Evolutionary conservation across 1,140 invertebrate genomes (phyloP).

Genomic region (Vollenhovia emeryi): DNA sequence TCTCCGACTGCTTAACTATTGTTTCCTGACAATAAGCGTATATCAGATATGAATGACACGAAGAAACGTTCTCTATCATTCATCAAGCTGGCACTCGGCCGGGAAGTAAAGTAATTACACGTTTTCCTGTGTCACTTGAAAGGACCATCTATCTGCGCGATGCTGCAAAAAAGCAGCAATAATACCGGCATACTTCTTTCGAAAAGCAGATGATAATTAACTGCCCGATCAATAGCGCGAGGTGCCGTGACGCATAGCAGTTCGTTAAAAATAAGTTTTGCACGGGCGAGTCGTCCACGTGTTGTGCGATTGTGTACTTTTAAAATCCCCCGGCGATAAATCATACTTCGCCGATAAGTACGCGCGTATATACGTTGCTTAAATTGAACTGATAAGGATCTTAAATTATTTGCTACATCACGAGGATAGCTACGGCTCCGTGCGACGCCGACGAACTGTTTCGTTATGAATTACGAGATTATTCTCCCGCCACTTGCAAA

Average conservation of each 20-base stretch:
- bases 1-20: constrained; percentile 72
- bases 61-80: constrained; percentile 75
- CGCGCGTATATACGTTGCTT: background rate
- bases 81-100: constrained; percentile 71
- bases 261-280: constrained; percentile 8
- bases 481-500: background rate
- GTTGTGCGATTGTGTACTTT: background rate
- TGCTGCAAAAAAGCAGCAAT: constrained; percentile 55
- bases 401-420: background rate
- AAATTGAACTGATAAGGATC: constrained; percentile 41
- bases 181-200: constrained; percentile 19
- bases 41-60: constrained; percentile 73
- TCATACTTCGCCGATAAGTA: background rate
- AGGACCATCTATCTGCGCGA: constrained; percentile 66
- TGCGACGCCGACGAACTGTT: background rate
- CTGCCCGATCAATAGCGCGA: constrained; percentile 3
- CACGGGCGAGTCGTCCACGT: background rate
- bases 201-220: constrained; percentile 60
- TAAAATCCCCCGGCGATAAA: background rate
- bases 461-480: constrained; percentile 27
- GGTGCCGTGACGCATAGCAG: background rate
- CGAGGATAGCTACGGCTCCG: background rate
- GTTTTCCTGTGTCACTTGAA: constrained; percentile 73
- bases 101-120: constrained; percentile 72
- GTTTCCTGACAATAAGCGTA: constrained; percentile 75